Evolutionary conservation across 2,113 vertebrate genomes (phyloP).

Genomic region (Colistium nudipinnis): DNA sequence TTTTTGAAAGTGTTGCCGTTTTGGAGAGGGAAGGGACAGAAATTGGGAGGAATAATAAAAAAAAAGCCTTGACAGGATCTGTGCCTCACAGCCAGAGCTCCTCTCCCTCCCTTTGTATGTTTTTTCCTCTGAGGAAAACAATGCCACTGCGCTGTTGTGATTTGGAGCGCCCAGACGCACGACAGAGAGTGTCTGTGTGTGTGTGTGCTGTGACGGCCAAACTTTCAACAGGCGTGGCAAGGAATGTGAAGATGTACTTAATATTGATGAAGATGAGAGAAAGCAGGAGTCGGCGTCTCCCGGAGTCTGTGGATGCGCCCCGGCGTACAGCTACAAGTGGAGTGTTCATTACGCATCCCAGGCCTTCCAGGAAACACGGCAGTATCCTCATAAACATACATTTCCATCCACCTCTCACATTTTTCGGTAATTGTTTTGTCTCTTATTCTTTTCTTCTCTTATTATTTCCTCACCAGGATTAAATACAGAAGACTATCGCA

Average conservation of each 20-base stretch:
- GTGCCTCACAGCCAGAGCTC: not conserved
- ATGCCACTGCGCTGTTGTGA: not conserved
- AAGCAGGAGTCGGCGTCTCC: slow-evolving; percentile 26
- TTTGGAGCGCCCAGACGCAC: slow-evolving; percentile 11
- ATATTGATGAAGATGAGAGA: slow-evolving; percentile 30
- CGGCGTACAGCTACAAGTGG: slow-evolving; percentile 10
- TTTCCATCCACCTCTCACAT: not conserved
- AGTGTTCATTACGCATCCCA: slow-evolving; percentile 38
- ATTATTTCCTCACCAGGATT: not conserved
- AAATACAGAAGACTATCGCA: too few species aligned
- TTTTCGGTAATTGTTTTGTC: not conserved
- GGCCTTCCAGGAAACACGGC: slow-evolving; percentile 1
- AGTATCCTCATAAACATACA: not conserved
- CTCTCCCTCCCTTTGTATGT: not conserved
- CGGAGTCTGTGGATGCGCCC: slow-evolving; percentile 14
- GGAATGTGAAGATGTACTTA: slow-evolving; percentile 16
- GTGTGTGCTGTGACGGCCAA: not conserved
- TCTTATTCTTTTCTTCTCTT: not conserved
- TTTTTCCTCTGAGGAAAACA: slow-evolving; percentile 13
- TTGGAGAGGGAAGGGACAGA: not conserved
- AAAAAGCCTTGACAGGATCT: slow-evolving; percentile 6
- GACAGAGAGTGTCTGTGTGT: not conserved
- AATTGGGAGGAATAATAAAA: slow-evolving; percentile 3
- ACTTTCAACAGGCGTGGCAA: slow-evolving; percentile 1
- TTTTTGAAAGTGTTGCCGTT: slow-evolving; percentile 10